Base-by-base conservation (phyloP, 2,113 vertebrate genomes). In the Vidua chalybeata region DNA sequence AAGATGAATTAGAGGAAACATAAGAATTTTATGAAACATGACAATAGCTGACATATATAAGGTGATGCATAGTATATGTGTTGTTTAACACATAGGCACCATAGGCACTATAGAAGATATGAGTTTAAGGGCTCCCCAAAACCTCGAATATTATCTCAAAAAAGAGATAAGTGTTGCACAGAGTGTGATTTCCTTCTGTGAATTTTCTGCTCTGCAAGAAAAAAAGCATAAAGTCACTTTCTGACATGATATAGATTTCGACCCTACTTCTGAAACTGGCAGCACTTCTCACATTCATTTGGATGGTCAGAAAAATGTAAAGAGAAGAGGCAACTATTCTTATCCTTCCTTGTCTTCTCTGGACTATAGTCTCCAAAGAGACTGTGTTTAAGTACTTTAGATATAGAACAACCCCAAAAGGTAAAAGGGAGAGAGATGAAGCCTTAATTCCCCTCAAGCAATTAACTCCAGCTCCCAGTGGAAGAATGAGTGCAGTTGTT, bases 201-300 rank as follows among this genome's bases (percentile, higher is more conserved):
- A 90, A 68, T 21, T 62, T 84, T 62, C 22, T 85, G 14, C 28
- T 90, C 48, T 75, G 18, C 4, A 78, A 67, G 13, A 45, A 67
- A 81, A 80, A 92, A 74, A 3, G 1, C 64, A 58, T 62, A 2
- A 67, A 80, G 2, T 35, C 6, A 39, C 71, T 77, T 89, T 79
- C 39, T 49, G 18, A 37, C 0, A 3, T 31, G 49, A 66, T 35
- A 37, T 6, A 41, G 13, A 41, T 67, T 83, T 86, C 0, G 0
- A 52, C 21, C 14, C 28, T 84, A 30, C 6, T 73, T 45, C 46
- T 55, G 46, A 89, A 86, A 84, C 5, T 37, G 15, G 17, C 28
- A 78, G 9, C 13, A 45, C 5, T 76, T 83, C 31, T 45, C 54
- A 30, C 14, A 23, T 46, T 71, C 4, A 13, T 52, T n/a, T 64